Evolutionary conservation across 1,140 invertebrate species (phyloP), one percentile per base, ranked within the genome.

Genomic region (Cataglyphis hispanica): DNA sequence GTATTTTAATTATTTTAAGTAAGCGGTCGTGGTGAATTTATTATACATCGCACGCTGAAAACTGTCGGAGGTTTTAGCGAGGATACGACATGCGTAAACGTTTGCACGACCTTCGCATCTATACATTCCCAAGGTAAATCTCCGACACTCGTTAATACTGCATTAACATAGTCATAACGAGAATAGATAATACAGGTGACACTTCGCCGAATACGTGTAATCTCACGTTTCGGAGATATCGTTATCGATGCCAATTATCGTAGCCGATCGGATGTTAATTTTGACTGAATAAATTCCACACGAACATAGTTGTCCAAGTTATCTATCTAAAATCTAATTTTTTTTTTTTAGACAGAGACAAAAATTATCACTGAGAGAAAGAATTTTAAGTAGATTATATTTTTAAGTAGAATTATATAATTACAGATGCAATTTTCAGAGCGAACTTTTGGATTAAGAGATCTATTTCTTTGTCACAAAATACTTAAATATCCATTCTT

Each of bases 1-100:
- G 53, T 13, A 11, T 25, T 58, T 72, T 40, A 81, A 72, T 81
- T 81, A 72, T 81, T 60, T 61, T 61, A 60, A 74, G 22, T 60
- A 53, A 70, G 56, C 7, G 11, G 0, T 58, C 25, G 34, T 27
- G 34, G 1, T 25, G 11, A 81, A 81, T 81, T 67, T 81, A 31
- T 60, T 81, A 16, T 37, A 53, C 50, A 34, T 19, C 10, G 13
- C 50, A 27, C 19, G 74, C 1, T 72, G n/a, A 66, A 80, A 78
- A 72, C 22, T 11, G 43, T 78, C 76, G 13, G 1, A 22, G n/a
- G 1, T 60, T 74, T 34, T 22, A 25, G 10, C 11, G 6, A 13
- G 16, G 0, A 56, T 19, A 22, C 25, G 13, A 58, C 10, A n/a
- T 25, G 43, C 34, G 11, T 34, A 72, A 67, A 69, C 31, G 76